Conservation (phyloP, 2,113 vertebrate species). For the Hippocampus barbouri region DNA sequence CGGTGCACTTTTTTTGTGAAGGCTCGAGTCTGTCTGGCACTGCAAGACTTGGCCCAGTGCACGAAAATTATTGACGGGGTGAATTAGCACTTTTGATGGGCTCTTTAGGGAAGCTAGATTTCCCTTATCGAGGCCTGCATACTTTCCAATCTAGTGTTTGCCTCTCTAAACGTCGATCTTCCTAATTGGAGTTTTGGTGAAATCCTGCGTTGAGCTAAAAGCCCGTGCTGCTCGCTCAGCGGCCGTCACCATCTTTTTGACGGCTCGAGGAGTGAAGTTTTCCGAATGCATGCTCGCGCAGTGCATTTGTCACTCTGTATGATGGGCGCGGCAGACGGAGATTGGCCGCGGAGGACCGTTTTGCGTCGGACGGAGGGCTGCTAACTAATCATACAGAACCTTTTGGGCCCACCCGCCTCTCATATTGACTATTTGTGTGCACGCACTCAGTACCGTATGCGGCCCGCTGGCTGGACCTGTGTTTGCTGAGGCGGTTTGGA, state of each 20-base stretch:
- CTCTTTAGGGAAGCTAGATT: slow-evolving; percentile 5
- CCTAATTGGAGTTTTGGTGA: too few relatives aligned
- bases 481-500: slow-evolving; percentile 6
- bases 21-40: slow-evolving; percentile 34
- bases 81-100: slow-evolving; percentile 42
- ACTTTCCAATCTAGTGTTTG: neutral
- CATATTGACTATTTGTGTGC: slow-evolving; percentile 43
- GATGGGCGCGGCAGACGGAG: slow-evolving; percentile 1
- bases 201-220: too few relatives aligned
- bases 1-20: slow-evolving; percentile 36
- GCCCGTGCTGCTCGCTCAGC: too few relatives aligned
- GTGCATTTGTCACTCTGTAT: neutral
- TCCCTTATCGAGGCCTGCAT: neutral
- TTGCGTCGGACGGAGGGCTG: slow-evolving; percentile 14
- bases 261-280: too few relatives aligned
- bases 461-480: slow-evolving; percentile 12
- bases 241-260: too few relatives aligned
- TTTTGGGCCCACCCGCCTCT: neutral
- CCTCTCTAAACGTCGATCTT: too few relatives aligned
- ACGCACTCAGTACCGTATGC: neutral
- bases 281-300: too few relatives aligned
- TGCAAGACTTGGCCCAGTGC: slow-evolving; percentile 13
- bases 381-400: slow-evolving; percentile 24
- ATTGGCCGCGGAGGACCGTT: slow-evolving; percentile 46
- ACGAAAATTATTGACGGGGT: slow-evolving; percentile 43